Conservation (phyloP, 2,797 vertebrate genomes). For the Sebastiscus tertius region DNA sequence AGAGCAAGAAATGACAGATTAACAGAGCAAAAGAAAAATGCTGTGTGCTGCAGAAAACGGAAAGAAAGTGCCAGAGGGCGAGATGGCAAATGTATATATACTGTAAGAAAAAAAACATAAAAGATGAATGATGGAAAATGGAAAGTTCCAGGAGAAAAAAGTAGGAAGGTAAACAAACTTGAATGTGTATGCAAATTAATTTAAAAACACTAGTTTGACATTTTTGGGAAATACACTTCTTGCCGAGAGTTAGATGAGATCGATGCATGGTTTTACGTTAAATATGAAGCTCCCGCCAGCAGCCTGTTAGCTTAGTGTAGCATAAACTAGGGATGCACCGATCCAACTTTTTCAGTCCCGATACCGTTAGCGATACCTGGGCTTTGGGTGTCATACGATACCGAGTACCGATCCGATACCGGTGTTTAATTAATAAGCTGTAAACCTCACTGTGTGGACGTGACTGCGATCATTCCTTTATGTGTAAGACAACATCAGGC, state of each 20-base stretch:
- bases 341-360: too few relatives aligned
- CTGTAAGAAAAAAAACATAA: conserved; percentile 2
- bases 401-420: too few relatives aligned
- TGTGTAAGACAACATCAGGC: too few relatives aligned
- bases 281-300: neutral
- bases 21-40: conserved; percentile 65
- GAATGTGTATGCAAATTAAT: neutral
- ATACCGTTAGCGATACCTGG: too few relatives aligned
- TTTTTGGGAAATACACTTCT: neutral
- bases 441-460: too few relatives aligned
- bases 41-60: conserved; percentile 66
- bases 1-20: conserved; percentile 68
- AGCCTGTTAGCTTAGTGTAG: neutral
- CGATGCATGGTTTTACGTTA: neutral
- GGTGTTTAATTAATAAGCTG: too few relatives aligned
- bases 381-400: too few relatives aligned
- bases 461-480: too few relatives aligned
- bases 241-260: neutral
- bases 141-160: neutral
- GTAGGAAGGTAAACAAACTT: neutral
- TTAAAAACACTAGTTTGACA: neutral
- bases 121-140: neutral
- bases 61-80: conserved; percentile 52
- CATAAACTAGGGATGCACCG: too few relatives aligned
- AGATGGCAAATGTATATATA: conserved; percentile 16